Evolutionary conservation across 1,140 invertebrate genomes (phyloP), one percentile per base, ranked within the genome.

Genomic region (Holotrichia oblita): DNA sequence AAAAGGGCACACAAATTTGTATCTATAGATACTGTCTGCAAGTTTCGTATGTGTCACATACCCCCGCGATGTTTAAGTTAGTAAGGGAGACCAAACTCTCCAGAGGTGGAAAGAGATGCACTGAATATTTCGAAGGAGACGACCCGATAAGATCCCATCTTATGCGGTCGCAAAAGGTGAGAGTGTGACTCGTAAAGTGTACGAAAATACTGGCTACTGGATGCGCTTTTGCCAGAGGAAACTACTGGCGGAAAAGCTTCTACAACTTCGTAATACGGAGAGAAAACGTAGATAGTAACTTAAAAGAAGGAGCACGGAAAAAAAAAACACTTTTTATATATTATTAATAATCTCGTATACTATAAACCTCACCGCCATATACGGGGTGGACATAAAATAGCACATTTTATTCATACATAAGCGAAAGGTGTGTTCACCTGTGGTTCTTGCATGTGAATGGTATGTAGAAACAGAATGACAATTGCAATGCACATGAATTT

Each of bases 1-100:
- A 55, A 76, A 78, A 81, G 78, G 74, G 79, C 79, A 81, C 81
- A 81, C 81, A 80, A 81, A 81, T 81, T 81, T 81, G 79, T 81
- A 79, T 81, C 81, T 69, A 69, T 81, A 34, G 1, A 4, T 34
- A 81, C 81, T 81, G 81, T 80, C 79, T 79, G 81, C 61, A 69
- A 79, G 80, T 75, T 73, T 74, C 78, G 73, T 77, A 78, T 69
- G 80, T 59, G 80, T 59, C 79, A 78, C 27, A 34, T 34, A 34
- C 27, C 27, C n/a, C 80, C 76, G 17, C 81, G 79, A 82, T 81
- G 81, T 82, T 80, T 81, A 80, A 82, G 80, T 82, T 80, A 81
- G 80, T 80, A 79, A 80, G 75, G 76, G 81, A 69, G 20, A 69
- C 61, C 48, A 20, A 34, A 77, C 79, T 82, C 80, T 55, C 61